Conservation (phyloP, 2,113 vertebrate genomes). For the Probosciger aterrimus region DNA sequence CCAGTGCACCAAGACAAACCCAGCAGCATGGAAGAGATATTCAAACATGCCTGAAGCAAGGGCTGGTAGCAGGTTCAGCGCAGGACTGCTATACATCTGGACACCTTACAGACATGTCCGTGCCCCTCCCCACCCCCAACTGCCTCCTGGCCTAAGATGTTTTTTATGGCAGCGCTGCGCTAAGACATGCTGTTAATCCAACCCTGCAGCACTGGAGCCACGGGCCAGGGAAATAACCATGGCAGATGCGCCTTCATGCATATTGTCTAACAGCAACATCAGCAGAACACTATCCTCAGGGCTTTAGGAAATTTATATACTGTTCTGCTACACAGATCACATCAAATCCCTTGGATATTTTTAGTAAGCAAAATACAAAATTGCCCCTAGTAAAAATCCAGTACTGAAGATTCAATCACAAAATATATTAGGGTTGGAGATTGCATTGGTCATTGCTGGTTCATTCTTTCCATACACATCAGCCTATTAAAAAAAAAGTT, state of each 20-base stretch:
- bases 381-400: background rate
- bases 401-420: background rate
- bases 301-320: background rate
- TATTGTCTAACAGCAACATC: background rate
- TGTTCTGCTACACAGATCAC: constrained; percentile 20
- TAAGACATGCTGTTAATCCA: background rate
- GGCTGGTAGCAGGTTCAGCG: rapidly evolving
- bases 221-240: background rate
- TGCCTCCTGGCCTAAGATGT: background rate
- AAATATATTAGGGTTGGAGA: background rate
- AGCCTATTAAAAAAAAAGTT: background rate
- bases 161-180: background rate
- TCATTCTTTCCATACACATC: background rate
- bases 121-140: rapidly evolving
- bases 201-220: background rate
- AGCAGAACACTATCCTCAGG: background rate
- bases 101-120: background rate
- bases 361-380: constrained; percentile 14
- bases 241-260: background rate
- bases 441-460: background rate
- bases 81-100: rapidly evolving
- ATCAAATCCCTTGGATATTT: constrained; percentile 10
- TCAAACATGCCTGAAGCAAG: background rate
- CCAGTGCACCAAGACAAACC: background rate
- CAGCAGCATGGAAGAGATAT: background rate